phyloP scores from a whole-genome alignment of 2,888 invertebrate species.

The Drosophila meridiana region DNA sequence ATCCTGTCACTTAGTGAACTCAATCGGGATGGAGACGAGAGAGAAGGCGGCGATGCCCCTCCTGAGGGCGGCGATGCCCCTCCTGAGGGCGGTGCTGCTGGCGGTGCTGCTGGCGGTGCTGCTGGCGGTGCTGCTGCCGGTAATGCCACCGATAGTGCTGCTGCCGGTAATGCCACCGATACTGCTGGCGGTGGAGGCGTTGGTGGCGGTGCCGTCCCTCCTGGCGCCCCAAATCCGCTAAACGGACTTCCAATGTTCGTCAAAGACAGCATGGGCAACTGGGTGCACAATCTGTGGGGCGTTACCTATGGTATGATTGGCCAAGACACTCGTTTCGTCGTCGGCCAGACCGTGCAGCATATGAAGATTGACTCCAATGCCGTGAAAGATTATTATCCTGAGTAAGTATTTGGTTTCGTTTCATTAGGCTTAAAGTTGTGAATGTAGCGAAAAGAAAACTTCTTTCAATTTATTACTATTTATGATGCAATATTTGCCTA shows the following conservation, averaged over 20 bases:
- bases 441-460: too few species aligned
- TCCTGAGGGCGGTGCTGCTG: not conserved
- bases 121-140: not conserved
- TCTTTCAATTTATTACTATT: too few species aligned
- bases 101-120: not conserved
- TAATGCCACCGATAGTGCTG: not conserved
- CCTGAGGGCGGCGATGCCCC: not conserved
- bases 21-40: not conserved
- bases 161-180: not conserved
- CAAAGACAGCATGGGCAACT: slow-evolving; percentile 1
- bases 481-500: too few species aligned
- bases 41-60: not conserved
- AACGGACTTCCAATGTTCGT: not conserved
- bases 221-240: not conserved
- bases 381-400: not conserved
- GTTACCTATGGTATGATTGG: slow-evolving; percentile 13
- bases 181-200: fast-evolving
- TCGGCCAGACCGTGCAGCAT: not conserved
- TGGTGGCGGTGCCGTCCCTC: not conserved
- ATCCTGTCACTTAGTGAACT: not conserved
- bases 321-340: slow-evolving; percentile 4
- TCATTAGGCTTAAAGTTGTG: too few species aligned
- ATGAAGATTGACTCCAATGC: slow-evolving; percentile 8
- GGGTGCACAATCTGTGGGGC: slow-evolving; percentile 12
- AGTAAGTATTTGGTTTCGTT: slow-evolving; percentile 3